Percentiles rank a stretch among this genome's conserved stretches.
These are phyloP conservation scores for Hydriomena furcata DNA, from an alignment of 2,888 invertebrate genomes.

Conservation along the genomic window DNA sequence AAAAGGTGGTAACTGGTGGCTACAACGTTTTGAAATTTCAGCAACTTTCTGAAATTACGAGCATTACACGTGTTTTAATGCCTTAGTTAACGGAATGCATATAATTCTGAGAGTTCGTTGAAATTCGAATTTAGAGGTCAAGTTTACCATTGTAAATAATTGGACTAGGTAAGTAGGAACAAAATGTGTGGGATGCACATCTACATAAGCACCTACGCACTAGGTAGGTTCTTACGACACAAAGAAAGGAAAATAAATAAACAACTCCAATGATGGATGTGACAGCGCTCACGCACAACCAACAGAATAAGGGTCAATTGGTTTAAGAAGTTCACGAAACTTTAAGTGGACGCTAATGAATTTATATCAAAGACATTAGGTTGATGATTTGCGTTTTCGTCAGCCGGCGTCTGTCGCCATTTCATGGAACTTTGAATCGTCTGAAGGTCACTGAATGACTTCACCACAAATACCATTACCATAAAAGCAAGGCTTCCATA, in stretches of 20 bases:
- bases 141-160: no score
- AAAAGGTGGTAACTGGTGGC: no score
- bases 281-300: conserved; percentile 56
- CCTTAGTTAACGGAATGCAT: no score
- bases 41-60: no score
- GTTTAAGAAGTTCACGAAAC: conserved; percentile 65
- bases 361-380: conserved; percentile 59
- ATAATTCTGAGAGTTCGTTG: no score
- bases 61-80: no score
- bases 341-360: conserved; percentile 67
- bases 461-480: conserved; percentile 16
- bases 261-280: conserved; percentile 36
- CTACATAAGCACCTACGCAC: background rate
- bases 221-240: background rate
- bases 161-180: no score
- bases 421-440: conserved; percentile 40
- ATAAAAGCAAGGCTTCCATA: conserved; percentile 31
- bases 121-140: no score
- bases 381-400: conserved; percentile 74
- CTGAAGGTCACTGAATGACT: conserved; percentile 42
- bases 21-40: no score
- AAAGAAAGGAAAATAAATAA: conserved; percentile 14
- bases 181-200: background rate
- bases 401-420: conserved; percentile 57
- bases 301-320: conserved; percentile 69